Evolutionary conservation across 2,113 vertebrate species (phyloP).

Genomic region (Lucifuga dentata): DNA sequence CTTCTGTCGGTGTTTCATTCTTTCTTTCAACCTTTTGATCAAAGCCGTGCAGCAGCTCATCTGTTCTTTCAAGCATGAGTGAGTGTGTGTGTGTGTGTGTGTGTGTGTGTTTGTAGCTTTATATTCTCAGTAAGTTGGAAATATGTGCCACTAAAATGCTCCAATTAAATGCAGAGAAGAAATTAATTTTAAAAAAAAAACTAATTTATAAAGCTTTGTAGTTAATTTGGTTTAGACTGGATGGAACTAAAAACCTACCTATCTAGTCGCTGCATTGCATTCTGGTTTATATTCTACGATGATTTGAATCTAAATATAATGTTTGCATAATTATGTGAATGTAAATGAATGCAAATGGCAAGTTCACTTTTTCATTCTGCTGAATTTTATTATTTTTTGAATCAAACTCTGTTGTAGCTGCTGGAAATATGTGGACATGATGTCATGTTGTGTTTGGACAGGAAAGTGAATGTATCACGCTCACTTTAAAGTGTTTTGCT

Average conservation of each 20-base stretch:
- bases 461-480: neutral
- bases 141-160: constrained; percentile 8
- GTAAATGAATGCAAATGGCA: no score
- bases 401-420: neutral
- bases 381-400: no score
- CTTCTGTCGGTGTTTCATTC: constrained; percentile 32
- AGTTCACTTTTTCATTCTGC: no score
- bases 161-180: neutral
- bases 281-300: neutral
- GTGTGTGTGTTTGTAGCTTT: constrained; percentile 27
- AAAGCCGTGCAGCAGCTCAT: constrained; percentile 48
- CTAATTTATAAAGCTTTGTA: neutral
- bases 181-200: no score
- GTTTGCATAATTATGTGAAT: no score
- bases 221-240: no score
- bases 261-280: neutral
- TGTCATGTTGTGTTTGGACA: constrained; percentile 18
- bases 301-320: no score
- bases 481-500: neutral
- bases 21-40: constrained; percentile 53
- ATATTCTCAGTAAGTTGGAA: constrained; percentile 39
- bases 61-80: constrained; percentile 38
- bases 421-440: constrained; percentile 6
- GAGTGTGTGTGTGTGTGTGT: neutral
- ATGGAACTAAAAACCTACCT: neutral